phyloP scores from a whole-genome alignment of 2,888 invertebrate species.

The Papilio gigon region DNA sequence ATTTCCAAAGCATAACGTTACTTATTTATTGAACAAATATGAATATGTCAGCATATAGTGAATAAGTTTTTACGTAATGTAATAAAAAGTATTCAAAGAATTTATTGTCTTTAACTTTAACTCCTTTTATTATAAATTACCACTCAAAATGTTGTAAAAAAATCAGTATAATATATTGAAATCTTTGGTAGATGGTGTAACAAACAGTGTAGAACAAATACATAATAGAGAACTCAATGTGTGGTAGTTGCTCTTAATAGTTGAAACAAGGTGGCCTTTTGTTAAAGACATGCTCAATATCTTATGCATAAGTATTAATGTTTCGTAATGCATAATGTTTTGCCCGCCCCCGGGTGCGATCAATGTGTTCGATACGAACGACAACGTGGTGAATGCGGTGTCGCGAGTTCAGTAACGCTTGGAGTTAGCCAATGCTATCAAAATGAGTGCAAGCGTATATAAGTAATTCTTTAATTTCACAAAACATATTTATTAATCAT shows the following conservation, averaged over 20 bases:
- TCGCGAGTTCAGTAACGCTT: too few relatives aligned
- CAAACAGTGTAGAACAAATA: too few relatives aligned
- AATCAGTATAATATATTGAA: too few relatives aligned
- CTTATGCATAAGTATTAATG: background rate
- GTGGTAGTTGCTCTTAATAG: background rate
- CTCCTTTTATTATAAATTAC: too few relatives aligned
- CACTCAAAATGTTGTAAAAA: too few relatives aligned
- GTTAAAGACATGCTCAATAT: background rate
- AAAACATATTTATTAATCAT: too few relatives aligned
- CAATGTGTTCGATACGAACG: background rate
- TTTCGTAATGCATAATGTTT: background rate
- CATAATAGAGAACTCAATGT: background rate
- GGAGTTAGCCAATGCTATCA: too few relatives aligned
- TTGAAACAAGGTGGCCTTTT: background rate
- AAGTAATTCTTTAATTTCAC: background rate
- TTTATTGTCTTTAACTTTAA: background rate
- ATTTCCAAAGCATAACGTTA: conserved; percentile 35
- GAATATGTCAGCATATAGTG: background rate
- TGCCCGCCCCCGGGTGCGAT: background rate
- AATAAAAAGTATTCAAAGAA: conserved; percentile 1
- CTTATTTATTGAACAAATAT: conserved; percentile 29
- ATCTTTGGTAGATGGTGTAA: too few relatives aligned
- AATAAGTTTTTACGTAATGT: conserved; percentile 12
- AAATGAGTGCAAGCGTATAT: background rate
- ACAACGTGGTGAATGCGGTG: background rate